Conservation (phyloP, 1,140 invertebrate genomes). For the Pygmarrhopalites habei region DNA sequence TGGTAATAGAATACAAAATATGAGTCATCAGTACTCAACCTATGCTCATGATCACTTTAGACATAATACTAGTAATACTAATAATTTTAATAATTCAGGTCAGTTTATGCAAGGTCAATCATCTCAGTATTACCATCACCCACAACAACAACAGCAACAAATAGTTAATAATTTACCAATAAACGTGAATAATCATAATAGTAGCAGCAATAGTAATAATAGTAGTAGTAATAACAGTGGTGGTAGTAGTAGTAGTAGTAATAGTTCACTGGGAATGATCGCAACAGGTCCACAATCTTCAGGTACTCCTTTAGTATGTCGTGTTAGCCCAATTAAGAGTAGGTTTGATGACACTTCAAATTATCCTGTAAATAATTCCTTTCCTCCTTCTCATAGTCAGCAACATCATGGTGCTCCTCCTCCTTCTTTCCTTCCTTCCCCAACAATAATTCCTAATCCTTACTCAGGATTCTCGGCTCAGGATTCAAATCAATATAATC, state of each 20-base stretch:
- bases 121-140: background rate
- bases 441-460: too few species aligned
- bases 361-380: background rate
- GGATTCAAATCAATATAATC: background rate
- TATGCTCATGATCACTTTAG: too few species aligned
- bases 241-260: background rate
- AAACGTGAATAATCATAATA: background rate
- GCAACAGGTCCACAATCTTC: background rate
- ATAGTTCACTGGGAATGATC: background rate
- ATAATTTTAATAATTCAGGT: too few species aligned
- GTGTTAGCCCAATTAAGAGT: conserved; percentile 18
- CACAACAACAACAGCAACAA: background rate
- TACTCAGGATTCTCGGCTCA: background rate
- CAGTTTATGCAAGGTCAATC: too few species aligned
- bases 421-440: background rate
- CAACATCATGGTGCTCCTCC: background rate
- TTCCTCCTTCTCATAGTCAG: conserved; percentile 3
- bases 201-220: background rate
- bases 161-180: background rate
- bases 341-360: conserved; percentile 11
- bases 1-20: background rate
- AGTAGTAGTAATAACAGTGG: background rate
- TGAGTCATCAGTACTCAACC: too few species aligned
- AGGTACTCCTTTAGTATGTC: conserved; percentile 12
- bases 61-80: too few species aligned